Conservation (phyloP, 2,888 invertebrate species). For the Amiota communis region DNA sequence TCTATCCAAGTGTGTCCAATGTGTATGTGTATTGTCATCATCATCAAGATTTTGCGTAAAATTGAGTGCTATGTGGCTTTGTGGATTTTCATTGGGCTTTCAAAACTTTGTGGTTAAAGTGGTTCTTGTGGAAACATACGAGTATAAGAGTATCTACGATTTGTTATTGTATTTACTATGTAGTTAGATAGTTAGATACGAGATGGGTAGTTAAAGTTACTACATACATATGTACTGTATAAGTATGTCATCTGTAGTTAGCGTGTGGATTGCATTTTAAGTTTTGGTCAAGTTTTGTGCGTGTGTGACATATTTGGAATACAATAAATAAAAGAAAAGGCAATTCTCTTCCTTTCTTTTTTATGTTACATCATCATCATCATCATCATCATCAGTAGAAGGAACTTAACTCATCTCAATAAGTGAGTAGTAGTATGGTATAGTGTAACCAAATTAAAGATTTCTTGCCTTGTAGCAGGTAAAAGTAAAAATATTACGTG, state of each 20-base stretch:
- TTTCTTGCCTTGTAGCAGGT: too few species aligned
- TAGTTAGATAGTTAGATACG: conserved; percentile 6
- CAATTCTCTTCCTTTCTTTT: neutral
- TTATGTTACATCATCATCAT: neutral
- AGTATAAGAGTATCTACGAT: neutral
- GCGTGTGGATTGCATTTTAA: conserved; percentile 23
- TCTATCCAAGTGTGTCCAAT: conserved; percentile 46
- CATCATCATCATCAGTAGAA: too few species aligned
- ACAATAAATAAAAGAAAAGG: neutral
- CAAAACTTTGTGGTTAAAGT: conserved; percentile 59
- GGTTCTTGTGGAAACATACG: conserved; percentile 18
- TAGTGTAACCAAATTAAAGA: too few species aligned
- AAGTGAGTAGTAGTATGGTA: too few species aligned
- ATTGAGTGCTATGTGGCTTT: conserved; percentile 61
- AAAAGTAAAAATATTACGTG: too few species aligned
- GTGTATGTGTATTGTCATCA: conserved; percentile 27
- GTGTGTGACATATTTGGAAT: neutral
- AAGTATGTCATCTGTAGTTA: conserved; percentile 10
- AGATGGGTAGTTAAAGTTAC: too few species aligned
- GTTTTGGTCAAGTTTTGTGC: conserved; percentile 21
- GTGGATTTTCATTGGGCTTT: conserved; percentile 60
- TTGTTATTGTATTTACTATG: neutral
- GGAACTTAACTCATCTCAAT: too few species aligned
- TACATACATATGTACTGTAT: too few species aligned
- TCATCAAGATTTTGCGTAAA: conserved; percentile 47